Conservation (phyloP, 2,113 vertebrate species). For the Heterotilapia buettikoferi region DNA sequence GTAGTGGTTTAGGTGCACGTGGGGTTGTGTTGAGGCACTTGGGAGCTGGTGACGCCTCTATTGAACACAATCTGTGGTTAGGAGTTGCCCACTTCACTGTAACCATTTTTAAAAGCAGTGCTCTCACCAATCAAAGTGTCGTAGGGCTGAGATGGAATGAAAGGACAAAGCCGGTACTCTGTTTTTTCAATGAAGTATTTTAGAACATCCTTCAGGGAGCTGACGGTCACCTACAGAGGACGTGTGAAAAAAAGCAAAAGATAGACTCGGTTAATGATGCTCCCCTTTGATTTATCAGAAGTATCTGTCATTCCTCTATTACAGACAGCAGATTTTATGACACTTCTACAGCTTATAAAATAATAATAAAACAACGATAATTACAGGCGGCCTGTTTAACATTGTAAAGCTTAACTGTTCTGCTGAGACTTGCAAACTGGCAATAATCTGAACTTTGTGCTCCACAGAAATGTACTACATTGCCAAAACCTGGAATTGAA, state of each 20-base stretch:
- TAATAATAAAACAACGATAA: background rate
- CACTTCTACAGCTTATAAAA: background rate
- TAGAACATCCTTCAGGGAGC: slow-evolving; percentile 40
- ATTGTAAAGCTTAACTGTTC: background rate
- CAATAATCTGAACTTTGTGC: background rate
- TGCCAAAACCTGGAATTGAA: background rate
- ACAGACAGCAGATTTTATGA: background rate
- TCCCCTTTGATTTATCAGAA: background rate
- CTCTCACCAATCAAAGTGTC: slow-evolving; percentile 54
- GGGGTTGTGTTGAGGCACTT: background rate
- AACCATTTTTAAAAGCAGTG: background rate
- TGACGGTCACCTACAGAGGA: slow-evolving; percentile 45
- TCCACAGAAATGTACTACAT: background rate
- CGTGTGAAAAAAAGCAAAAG: background rate
- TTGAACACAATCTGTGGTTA: background rate
- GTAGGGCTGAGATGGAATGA: slow-evolving; percentile 26
- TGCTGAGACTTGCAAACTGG: background rate
- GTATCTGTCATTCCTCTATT: background rate
- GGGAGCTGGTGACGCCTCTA: slow-evolving; percentile 13
- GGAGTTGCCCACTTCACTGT: background rate
- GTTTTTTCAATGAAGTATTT: slow-evolving; percentile 51
- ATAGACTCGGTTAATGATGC: background rate
- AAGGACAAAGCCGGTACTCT: slow-evolving; percentile 41
- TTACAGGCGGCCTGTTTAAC: background rate
- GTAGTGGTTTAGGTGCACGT: background rate